phyloP scores from a whole-genome alignment of 2,888 invertebrate genomes.

The Ectemnius continuus region DNA sequence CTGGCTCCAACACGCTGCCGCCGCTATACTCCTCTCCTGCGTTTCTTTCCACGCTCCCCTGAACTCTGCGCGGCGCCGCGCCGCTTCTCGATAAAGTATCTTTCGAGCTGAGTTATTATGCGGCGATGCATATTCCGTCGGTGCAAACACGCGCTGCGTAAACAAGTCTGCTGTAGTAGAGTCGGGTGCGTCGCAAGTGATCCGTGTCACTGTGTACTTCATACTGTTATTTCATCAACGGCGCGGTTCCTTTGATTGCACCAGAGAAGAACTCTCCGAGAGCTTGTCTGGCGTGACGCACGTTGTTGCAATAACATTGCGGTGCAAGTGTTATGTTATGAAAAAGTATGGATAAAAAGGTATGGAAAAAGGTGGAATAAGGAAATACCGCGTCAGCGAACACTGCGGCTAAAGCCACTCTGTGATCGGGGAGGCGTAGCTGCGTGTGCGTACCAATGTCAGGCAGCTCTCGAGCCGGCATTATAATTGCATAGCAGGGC shows the following conservation, averaged over 20 bases:
- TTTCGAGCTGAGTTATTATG: neutral
- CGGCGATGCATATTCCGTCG: neutral
- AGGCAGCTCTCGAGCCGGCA: constrained; percentile 4
- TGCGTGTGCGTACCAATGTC: constrained; percentile 32
- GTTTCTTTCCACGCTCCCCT: neutral
- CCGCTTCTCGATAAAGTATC: neutral
- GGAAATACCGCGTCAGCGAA: constrained; percentile 17
- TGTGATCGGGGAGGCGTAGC: constrained; percentile 19
- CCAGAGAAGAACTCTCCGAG: no score
- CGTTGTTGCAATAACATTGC: constrained; percentile 67
- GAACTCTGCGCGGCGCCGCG: no score
- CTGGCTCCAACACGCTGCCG: constrained; percentile 6
- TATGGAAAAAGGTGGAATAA: constrained; percentile 30
- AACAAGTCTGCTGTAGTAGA: no score
- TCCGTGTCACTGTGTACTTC: no score
- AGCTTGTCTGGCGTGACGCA: constrained; percentile 54
- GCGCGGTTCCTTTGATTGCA: no score
- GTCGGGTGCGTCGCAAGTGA: no score
- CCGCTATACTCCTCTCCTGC: neutral
- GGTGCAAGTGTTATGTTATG: constrained; percentile 34
- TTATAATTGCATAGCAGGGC: constrained; percentile 24
- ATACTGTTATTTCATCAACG: no score
- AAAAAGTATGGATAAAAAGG: neutral
- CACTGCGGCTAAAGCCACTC: constrained; percentile 3
- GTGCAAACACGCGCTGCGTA: neutral